Base-by-base conservation (phyloP, 2,888 invertebrate species). In the Cyrtodaria siliqua region DNA sequence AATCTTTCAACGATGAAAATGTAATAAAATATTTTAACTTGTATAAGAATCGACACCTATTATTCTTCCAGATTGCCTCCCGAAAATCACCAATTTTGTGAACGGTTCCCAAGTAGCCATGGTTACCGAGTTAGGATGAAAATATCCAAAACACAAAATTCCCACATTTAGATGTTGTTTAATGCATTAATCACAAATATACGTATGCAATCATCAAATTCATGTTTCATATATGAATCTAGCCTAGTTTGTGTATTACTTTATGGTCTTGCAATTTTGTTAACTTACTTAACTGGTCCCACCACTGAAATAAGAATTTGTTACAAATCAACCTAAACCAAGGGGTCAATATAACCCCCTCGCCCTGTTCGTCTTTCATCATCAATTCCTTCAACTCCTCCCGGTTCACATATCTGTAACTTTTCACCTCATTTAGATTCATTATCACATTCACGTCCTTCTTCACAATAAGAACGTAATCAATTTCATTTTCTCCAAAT, bases 401-500 rank as follows among this genome's bases (percentile, higher is more conserved):
- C n/a, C 83, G 70, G 47, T 68, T 85, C 26, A 92, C 87, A 80
- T 89, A 92, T 64, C 75, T 67, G 23, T 84, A 84, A 74, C 85
- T 88, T 72, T 87, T 96, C 24, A 99, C 96, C 94, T 99, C 99
- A 91, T 98, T 96, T 0, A 95, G 94, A 93, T 99, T 99, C 57
- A 96, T 95, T 0, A 85, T 71, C 2, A 97, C 92, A 40, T 95
- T 95, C 9, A 97, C 95, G 91, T 98, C 96, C 87, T 95, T 95
- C 89, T 96, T 96, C 56, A 97, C 93, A 92, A 99, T 96, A 6
- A 99, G 94, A 64, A 99, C 96, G 93, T 99, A 98, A 93, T 99
- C 99, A 84, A 99, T 96, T 94, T 99, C 99, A 92, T 99, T 98
- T 94, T 99, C 99, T 8, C 99, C 99, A 97, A 97, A 99, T 33